Percentiles rank a stretch among this genome's conserved stretches.
Evolutionary conservation across 2,797 vertebrate species (phyloP).

Genomic region (Leptatherina wallacei): DNA sequence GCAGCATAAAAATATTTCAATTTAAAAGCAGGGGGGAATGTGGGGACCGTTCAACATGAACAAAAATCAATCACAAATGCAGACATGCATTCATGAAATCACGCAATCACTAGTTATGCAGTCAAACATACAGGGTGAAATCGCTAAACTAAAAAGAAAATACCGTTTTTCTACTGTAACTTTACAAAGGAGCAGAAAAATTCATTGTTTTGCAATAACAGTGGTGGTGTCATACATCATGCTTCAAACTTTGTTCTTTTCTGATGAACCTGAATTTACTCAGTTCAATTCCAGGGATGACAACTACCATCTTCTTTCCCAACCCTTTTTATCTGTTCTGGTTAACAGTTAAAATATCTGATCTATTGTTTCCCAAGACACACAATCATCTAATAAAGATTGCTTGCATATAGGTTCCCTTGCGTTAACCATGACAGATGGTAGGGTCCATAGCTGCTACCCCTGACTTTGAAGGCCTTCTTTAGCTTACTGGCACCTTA

Average conservation of each 20-base stretch:
- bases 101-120: conserved; percentile 58
- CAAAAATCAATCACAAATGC: conserved; percentile 78
- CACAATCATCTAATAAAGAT: no score
- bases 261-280: not conserved
- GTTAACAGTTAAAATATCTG: not conserved
- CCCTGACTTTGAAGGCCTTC: no score
- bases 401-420: no score
- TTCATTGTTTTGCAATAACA: not conserved
- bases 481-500: no score
- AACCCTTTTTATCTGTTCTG: not conserved
- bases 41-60: conserved; percentile 81
- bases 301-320: no score
- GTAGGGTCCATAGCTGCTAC: no score
- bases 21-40: conserved; percentile 74
- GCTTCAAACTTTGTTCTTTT: not conserved
- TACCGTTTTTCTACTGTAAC: not conserved
- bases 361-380: no score
- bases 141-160: conserved; percentile 57
- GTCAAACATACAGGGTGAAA: conserved; percentile 68
- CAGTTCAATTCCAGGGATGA: not conserved
- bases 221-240: not conserved
- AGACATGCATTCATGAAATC: conserved; percentile 64
- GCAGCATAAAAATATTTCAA: conserved; percentile 51
- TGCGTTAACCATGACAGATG: no score
- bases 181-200: not conserved